Percentiles rank a stretch among this genome's conserved stretches.
phyloP scores from a whole-genome alignment of 1,140 invertebrate genomes.

The Rhyzopertha dominica region DNA sequence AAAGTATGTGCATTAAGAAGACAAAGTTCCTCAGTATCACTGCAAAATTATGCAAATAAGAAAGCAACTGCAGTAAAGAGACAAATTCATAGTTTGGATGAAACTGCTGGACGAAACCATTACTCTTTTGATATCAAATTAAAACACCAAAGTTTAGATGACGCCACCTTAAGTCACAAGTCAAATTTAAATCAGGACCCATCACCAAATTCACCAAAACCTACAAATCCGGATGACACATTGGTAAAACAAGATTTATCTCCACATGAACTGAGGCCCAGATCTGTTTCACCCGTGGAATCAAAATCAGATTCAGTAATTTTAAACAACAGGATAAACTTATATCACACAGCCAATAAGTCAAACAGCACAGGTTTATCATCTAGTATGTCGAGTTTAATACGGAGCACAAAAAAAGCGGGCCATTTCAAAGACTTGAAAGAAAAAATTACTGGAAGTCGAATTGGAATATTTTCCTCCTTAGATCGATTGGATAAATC shows the following conservation, averaged over 20 bases:
- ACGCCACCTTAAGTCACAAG: slow-evolving; percentile 45
- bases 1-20: slow-evolving; percentile 78
- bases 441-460: slow-evolving; percentile 47
- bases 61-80: slow-evolving; percentile 51
- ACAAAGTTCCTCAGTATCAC: slow-evolving; percentile 74
- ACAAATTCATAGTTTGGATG: slow-evolving; percentile 64
- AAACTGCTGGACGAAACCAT: slow-evolving; percentile 51
- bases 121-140: slow-evolving; percentile 31
- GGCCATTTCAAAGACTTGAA: slow-evolving; percentile 53
- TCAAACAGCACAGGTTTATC: slow-evolving; percentile 34
- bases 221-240: neutral
- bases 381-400: slow-evolving; percentile 42
- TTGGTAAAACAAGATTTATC: slow-evolving; percentile 4
- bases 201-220: slow-evolving; percentile 25
- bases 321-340: slow-evolving; percentile 37
- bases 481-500: slow-evolving; percentile 49
- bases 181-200: slow-evolving; percentile 25
- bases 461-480: slow-evolving; percentile 50
- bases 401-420: slow-evolving; percentile 38
- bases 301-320: slow-evolving; percentile 41
- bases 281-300: slow-evolving; percentile 42
- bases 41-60: slow-evolving; percentile 50
- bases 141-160: slow-evolving; percentile 60
- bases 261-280: slow-evolving; percentile 25
- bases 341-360: slow-evolving; percentile 29